phyloP scores from a whole-genome alignment of 2,113 vertebrate genomes.

The Manacus vitellinus region DNA sequence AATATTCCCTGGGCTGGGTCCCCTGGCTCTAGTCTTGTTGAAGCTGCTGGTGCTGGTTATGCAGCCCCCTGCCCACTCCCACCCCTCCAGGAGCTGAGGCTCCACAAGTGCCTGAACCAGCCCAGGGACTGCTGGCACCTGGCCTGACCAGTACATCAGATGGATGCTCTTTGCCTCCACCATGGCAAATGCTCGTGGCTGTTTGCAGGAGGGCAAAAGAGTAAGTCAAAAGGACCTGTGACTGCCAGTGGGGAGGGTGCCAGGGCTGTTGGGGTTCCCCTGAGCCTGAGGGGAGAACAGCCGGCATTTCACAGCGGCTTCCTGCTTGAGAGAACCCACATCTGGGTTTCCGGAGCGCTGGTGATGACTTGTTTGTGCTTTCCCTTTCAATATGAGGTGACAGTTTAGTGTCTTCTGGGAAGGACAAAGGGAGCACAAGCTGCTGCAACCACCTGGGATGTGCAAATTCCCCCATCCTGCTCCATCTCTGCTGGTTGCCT shows the following conservation, averaged over 20 bases:
- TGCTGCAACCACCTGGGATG: not conserved
- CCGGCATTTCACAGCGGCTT: accelerated
- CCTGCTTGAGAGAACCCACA: not conserved
- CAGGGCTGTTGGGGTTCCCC: accelerated
- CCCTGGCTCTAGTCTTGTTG: not conserved
- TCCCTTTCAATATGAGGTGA: not conserved
- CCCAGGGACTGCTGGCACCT: not conserved
- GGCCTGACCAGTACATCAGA: accelerated
- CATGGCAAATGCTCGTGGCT: not conserved
- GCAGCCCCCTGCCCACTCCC: not conserved
- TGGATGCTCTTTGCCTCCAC: not conserved
- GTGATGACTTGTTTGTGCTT: not conserved
- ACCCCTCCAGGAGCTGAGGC: not conserved
- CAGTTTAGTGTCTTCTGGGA: not conserved
- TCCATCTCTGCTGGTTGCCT: not conserved
- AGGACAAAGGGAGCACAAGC: not conserved
- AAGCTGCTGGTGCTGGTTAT: not conserved
- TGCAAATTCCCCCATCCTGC: too few species aligned
- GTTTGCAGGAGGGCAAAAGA: not conserved
- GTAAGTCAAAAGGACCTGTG: accelerated
- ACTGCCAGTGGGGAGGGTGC: accelerated
- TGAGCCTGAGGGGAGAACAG: accelerated
- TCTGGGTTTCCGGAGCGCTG: accelerated
- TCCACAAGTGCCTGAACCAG: accelerated
- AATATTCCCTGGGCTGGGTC: not conserved